Base-by-base conservation (phyloP, 2,888 invertebrate genomes). In the Microchrysa polita region DNA sequence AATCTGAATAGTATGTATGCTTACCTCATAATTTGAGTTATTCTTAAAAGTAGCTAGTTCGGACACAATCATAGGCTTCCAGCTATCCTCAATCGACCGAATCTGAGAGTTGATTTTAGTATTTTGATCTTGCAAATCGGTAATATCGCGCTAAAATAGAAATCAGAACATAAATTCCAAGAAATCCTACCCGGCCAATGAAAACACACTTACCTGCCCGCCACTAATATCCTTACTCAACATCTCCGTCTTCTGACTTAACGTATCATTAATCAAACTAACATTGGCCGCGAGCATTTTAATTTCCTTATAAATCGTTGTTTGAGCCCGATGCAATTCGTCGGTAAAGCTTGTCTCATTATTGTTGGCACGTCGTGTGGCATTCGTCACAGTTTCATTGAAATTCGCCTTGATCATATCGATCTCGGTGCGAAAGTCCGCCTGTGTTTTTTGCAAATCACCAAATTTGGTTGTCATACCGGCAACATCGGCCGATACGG, bases 41-140 rank as follows among this genome's bases (percentile, higher is more conserved):
- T 79, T 78, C 60, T 79, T 74, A 74, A 81, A 80, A 14, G 79
- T 79, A 53, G 80, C 80, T 27, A 79, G 78, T 72, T 78, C 78
- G 10, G 79, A 76, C 10, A 81, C 78, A 1, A 27, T 77, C 67
- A 80, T 81, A 67, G 82, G 81, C 42, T 80, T 79, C 83, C 82
- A 84, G 76, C 80, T 81, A 61, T 82, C 80, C 78, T 82, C 81
- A 69, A 84, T 79, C 1, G 83, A 83, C 72, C 80, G 79, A 0
- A 84, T 81, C 76, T 82, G 83, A 14, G 83, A 82, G 53, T 82
- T 82, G 74, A 82, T 80, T 73, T 84, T 84, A 71, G 81, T 81
- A 71, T 80, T 79, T 44, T 80, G 80, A 78, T 84, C 83, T 72
- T 81, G 77, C 67, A 83, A 77, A 42, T 81, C 82, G 74, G 82